A percentile compares a stretch with the other conserved stretches of the same genome.
phyloP scores from a whole-genome alignment of 2,888 invertebrate species.

The Pardosa pseudoannulata region DNA sequence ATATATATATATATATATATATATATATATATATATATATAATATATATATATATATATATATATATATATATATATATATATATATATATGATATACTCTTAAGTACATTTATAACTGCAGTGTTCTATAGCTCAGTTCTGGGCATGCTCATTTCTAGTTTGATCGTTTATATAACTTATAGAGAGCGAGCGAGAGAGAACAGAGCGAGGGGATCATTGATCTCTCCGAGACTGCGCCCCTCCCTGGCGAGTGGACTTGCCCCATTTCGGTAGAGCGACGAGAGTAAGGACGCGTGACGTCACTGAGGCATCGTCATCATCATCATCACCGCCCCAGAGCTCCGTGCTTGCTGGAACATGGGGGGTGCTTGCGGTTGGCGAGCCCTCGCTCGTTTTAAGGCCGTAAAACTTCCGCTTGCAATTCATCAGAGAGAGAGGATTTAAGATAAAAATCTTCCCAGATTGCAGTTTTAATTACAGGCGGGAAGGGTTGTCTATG shows the following conservation, averaged over 20 bases:
- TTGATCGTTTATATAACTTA: constrained; percentile 51
- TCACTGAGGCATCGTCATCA: constrained; percentile 71
- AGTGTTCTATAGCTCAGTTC: too few relatives aligned
- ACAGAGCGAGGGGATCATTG: constrained; percentile 42
- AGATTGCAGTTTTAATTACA: too few relatives aligned
- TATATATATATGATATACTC: too few relatives aligned
- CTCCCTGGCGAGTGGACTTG: constrained; percentile 33
- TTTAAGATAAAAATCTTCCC: too few relatives aligned
- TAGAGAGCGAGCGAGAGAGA: constrained; percentile 25
- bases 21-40: too few relatives aligned
- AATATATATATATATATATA: too few relatives aligned
- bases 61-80: too few relatives aligned
- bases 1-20: too few relatives aligned
- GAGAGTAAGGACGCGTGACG: constrained; percentile 72
- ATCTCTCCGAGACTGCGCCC: constrained; percentile 35
- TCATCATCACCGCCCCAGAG: constrained; percentile 62
- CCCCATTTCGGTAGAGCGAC: constrained; percentile 52
- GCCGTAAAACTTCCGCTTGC: background rate
- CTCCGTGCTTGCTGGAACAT: background rate
- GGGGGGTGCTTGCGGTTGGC: constrained; percentile 20
- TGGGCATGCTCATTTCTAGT: background rate
- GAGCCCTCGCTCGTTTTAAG: background rate
- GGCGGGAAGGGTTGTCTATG: too few relatives aligned
- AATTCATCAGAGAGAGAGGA: too few relatives aligned
- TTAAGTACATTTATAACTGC: too few relatives aligned